Evolutionary conservation across 1,140 invertebrate genomes (phyloP), one percentile per base, ranked within the genome.

Genomic region (Musca domestica): DNA sequence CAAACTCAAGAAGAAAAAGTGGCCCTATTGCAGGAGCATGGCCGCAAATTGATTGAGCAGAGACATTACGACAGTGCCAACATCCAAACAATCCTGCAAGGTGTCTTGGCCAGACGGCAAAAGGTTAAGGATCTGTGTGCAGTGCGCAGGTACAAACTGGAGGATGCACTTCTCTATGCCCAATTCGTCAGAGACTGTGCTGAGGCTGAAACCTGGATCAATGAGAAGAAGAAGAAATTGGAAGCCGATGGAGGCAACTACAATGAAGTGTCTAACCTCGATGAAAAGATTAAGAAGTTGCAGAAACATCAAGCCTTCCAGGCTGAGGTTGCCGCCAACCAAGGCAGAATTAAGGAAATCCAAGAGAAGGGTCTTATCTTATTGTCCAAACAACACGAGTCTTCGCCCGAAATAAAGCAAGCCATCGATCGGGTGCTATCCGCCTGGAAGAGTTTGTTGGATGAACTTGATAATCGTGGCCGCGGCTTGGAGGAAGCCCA

Each of bases 241-340:
- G 89, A 93, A 73, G 87, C 89, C 0, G 92, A 94, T 78, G 83
- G 84, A 15, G 83, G 86, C 76, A 74, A 87, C 71, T 84, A 87
- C 71, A 88, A 87, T 0, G 90, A 93, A 77, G 89, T 91, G 5
- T 89, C 86, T 10, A 91, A 87, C 77, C 82, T 95, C 4, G 92
- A 94, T 74, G 92, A 94, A 67, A 95, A 95, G 80, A 93, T 98
- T 76, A 97, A 96, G 83, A 95, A 95, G 77, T 84, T 98, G n/a
- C 95, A 98, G 82, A 98, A 98, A 80, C 95, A 98, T 82, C 96
- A 98, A 84, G 95, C 96, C 0, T 98, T 99, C 84, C 92, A 98
- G 79, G 95, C 95, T 0, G 96, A 99, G 83, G 85, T 99, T 46
- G 85, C 90, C 0, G 95, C 95, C 10, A 96, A 99, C 84, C 88